Conservation (phyloP, 2,113 vertebrate species). For the Percopsis transmontana region DNA sequence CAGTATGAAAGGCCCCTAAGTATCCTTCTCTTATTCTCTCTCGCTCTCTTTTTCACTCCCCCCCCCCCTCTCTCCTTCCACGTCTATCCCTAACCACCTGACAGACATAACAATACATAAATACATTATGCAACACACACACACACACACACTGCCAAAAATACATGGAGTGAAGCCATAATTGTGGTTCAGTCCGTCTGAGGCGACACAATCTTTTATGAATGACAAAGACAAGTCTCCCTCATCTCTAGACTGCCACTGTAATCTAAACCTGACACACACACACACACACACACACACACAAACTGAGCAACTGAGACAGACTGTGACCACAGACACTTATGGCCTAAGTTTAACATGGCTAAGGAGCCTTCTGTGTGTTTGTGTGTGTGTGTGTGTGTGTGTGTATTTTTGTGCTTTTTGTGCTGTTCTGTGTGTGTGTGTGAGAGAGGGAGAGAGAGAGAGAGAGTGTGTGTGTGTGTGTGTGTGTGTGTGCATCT, state of each 20-base stretch:
- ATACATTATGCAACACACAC: neutral
- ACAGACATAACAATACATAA: neutral
- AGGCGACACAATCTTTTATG: constrained; percentile 21
- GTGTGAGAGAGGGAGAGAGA: constrained; percentile 1
- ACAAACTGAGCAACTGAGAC: constrained; percentile 7
- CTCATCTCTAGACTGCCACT: neutral
- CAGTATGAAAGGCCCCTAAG: constrained; percentile 16
- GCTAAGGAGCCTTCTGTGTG: neutral
- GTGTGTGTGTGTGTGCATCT: constrained; percentile 11
- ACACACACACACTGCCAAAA: constrained; percentile 29
- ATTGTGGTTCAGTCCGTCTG: constrained; percentile 39
- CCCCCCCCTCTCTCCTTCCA: neutral
- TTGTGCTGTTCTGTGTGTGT: constrained; percentile 8
- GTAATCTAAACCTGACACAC: constrained; percentile 10
- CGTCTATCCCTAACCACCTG: neutral
- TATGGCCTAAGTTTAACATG: constrained; percentile 5
- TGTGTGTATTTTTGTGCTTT: neutral
- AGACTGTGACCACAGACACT: constrained; percentile 16
- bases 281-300: constrained; percentile 12
- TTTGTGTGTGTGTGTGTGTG: constrained; percentile 2
- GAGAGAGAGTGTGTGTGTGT: neutral
- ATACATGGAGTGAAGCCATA: constrained; percentile 33
- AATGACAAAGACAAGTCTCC: neutral
- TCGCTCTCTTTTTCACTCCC: neutral
- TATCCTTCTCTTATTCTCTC: constrained; percentile 13